phyloP scores from a whole-genome alignment of 2,888 invertebrate genomes.

The Spodoptera littoralis region DNA sequence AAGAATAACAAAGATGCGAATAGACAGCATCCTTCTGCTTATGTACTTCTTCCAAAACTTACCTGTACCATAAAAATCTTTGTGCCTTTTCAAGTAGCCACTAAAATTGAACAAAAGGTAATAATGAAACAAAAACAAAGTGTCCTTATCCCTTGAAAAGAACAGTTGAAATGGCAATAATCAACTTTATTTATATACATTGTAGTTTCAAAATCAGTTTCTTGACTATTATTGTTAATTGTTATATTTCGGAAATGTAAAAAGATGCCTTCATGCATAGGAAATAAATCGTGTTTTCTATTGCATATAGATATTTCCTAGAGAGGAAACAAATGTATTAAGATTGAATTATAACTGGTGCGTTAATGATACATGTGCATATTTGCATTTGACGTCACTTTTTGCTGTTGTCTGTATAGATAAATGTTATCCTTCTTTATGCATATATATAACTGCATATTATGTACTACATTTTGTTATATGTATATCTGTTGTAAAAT shows the following conservation, averaged over 20 bases:
- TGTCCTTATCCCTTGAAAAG: conserved; percentile 1
- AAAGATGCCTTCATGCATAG: no score
- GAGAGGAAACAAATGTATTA: neutral
- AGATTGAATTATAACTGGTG: neutral
- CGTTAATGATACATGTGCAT: conserved; percentile 1
- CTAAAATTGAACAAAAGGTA: conserved; percentile 36
- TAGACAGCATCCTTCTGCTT: conserved; percentile 9
- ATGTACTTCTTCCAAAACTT: conserved; percentile 21
- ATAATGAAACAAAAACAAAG: conserved; percentile 16
- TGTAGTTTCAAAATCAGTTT: no score
- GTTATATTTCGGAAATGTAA: neutral
- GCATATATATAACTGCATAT: no score
- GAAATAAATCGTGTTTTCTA: no score
- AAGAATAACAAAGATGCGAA: neutral
- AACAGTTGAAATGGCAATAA: neutral
- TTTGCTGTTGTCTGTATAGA: neutral
- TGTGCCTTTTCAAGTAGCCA: conserved; percentile 23
- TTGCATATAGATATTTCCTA: neutral
- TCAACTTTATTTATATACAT: no score
- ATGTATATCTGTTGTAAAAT: no score
- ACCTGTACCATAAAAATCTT: conserved; percentile 33
- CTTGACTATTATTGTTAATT: neutral
- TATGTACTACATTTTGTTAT: no score
- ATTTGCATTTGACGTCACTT: conserved; percentile 3
- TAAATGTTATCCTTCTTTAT: neutral